Percentiles rank a stretch among this genome's conserved stretches.
These are phyloP conservation scores for Lamellibrachia columna DNA, from an alignment of 2,888 invertebrate genomes.

Conservation along the genomic window DNA sequence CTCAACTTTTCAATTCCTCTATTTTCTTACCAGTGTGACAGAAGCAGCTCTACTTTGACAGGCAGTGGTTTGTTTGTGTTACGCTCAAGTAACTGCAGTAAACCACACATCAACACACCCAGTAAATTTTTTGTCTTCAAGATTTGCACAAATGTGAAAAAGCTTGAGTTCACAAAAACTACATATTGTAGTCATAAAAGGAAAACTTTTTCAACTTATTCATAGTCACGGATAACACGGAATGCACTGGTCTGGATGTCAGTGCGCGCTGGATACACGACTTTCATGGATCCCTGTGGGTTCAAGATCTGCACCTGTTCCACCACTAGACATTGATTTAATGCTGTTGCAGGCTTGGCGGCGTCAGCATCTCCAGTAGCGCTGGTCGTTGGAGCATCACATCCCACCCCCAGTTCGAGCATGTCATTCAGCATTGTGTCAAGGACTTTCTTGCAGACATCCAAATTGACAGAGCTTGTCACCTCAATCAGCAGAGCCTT, in stretches of 20 bases:
- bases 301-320: conserved; percentile 80
- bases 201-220: neutral
- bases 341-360: conserved; percentile 31
- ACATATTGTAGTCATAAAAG: neutral
- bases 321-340: conserved; percentile 61
- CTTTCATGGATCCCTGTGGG: conserved; percentile 75
- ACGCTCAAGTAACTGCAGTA: no score
- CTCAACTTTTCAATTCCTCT: neutral
- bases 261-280: conserved; percentile 81
- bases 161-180: neutral
- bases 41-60: neutral
- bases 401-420: conserved; percentile 66
- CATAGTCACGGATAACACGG: conserved; percentile 48
- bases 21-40: neutral
- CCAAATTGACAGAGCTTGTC: conserved; percentile 76
- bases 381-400: conserved; percentile 27
- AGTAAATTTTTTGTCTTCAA: no score
- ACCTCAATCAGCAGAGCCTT: conserved; percentile 79
- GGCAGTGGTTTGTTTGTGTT: neutral
- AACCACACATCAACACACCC: no score
- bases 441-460: conserved; percentile 75
- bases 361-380: conserved; percentile 47
- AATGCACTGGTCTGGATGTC: conserved; percentile 70
- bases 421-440: conserved; percentile 76
- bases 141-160: no score